These are phyloP conservation scores for Uropetala carovei DNA, from an alignment of 2,888 invertebrate species.

Conservation along the genomic window DNA sequence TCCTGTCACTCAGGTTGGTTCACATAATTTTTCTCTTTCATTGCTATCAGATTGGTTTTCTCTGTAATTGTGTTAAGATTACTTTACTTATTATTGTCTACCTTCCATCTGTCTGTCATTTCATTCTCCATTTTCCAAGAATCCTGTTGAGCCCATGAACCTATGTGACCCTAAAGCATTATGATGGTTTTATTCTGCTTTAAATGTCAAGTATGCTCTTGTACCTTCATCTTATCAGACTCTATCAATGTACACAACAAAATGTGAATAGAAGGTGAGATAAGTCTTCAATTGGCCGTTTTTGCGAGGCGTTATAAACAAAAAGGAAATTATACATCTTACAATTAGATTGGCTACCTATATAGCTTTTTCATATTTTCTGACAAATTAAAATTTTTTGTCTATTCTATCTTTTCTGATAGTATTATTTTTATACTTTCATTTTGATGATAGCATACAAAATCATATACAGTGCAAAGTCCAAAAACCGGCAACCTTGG, in stretches of 20 bases:
- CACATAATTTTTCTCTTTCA: neutral
- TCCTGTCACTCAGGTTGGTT: conserved; percentile 89
- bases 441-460: too few species aligned
- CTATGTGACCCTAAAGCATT: conserved; percentile 45
- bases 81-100: conserved; percentile 23
- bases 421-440: too few species aligned
- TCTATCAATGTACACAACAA: conserved; percentile 43
- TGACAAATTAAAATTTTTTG: too few species aligned
- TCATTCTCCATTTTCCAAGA: conserved; percentile 27
- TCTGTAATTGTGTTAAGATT: conserved; percentile 9
- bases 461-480: too few species aligned
- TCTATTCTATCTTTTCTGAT: too few species aligned
- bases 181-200: conserved; percentile 58
- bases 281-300: neutral
- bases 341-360: too few species aligned
- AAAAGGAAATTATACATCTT: neutral
- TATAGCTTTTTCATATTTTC: too few species aligned
- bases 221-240: neutral
- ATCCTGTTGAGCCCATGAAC: neutral
- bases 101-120: conserved; percentile 17
- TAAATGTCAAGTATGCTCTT: conserved; percentile 51
- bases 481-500: too few species aligned
- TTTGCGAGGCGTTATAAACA: neutral
- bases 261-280: conserved; percentile 59
- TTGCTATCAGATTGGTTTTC: neutral